A percentile compares a stretch with the other conserved stretches of the same genome.
These are phyloP conservation scores for Xestia ashworthii DNA, from an alignment of 2,888 invertebrate genomes.

Conservation along the genomic window DNA sequence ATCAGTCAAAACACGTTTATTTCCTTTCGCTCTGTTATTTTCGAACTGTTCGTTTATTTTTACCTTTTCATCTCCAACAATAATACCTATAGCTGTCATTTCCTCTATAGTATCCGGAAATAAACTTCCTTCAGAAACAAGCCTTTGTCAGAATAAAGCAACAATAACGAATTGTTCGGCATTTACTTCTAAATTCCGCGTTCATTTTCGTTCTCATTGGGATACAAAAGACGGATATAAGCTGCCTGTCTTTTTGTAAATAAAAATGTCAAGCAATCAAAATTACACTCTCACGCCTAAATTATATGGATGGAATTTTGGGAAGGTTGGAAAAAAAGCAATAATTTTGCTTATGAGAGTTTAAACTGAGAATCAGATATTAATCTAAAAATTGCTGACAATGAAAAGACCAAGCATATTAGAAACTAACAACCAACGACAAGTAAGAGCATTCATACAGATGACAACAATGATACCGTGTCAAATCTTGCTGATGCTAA, in stretches of 20 bases:
- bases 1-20: neutral
- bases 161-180: constrained; percentile 47
- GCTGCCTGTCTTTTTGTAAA: constrained; percentile 16
- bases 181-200: constrained; percentile 30
- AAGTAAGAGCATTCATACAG: neutral
- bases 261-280: constrained; percentile 36
- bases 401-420: neutral
- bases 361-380: neutral
- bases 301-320: neutral
- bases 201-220: constrained; percentile 34
- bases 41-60: constrained; percentile 21
- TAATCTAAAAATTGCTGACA: neutral
- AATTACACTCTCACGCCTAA: neutral
- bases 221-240: constrained; percentile 41
- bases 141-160: constrained; percentile 42
- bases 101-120: constrained; percentile 39
- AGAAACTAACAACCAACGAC: neutral
- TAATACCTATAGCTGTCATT: constrained; percentile 35
- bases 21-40: neutral
- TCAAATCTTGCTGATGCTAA: constrained; percentile 15
- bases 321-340: neutral
- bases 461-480: neutral
- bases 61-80: constrained; percentile 34
- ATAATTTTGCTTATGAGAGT: neutral
- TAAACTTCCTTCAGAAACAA: constrained; percentile 41